Percentiles rank a stretch among this genome's conserved stretches.
These are phyloP conservation scores for Nasonia giraulti DNA, from an alignment of 1,140 invertebrate genomes.

Conservation along the genomic window DNA sequence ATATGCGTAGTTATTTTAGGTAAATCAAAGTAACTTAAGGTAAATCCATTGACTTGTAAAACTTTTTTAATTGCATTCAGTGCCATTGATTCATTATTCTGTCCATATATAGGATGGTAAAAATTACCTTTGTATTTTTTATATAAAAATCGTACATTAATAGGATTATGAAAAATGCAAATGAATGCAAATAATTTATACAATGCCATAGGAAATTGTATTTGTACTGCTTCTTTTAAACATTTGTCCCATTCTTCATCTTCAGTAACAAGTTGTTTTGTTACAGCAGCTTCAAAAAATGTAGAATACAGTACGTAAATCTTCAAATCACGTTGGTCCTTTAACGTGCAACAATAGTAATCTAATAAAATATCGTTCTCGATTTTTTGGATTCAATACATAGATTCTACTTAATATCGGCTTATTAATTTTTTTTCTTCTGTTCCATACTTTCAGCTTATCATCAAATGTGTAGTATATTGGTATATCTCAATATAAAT, in stretches of 20 bases:
- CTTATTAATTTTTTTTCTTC: conserved; percentile 43
- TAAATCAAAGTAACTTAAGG: neutral
- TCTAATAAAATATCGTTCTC: too few relatives aligned
- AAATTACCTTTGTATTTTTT: conserved; percentile 30
- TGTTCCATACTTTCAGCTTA: conserved; percentile 45
- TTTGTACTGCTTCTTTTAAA: conserved; percentile 2
- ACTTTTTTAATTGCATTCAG: neutral
- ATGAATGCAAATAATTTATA: too few relatives aligned
- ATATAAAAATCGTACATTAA: conserved; percentile 12
- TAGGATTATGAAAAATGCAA: too few relatives aligned
- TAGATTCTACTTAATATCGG: neutral
- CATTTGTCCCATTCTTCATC: conserved; percentile 11
- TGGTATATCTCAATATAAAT: conserved; percentile 52
- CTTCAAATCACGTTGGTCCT: neutral
- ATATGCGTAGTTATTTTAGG: neutral
- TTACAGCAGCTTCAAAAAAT: conserved; percentile 11
- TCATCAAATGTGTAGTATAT: conserved; percentile 50
- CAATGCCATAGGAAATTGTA: conserved; percentile 13
- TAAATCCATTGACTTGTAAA: neutral
- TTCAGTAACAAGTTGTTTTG: neutral
- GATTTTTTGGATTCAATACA: too few relatives aligned
- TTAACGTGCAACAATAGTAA: too few relatives aligned
- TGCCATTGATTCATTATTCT: neutral
- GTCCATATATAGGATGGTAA: conserved; percentile 3
- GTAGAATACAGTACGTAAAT: conserved; percentile 3